Percentiles rank a stretch among this genome's conserved stretches.
These are phyloP conservation scores for Tyrannus savana DNA, from an alignment of 2,113 vertebrate species.

Conservation along the genomic window DNA sequence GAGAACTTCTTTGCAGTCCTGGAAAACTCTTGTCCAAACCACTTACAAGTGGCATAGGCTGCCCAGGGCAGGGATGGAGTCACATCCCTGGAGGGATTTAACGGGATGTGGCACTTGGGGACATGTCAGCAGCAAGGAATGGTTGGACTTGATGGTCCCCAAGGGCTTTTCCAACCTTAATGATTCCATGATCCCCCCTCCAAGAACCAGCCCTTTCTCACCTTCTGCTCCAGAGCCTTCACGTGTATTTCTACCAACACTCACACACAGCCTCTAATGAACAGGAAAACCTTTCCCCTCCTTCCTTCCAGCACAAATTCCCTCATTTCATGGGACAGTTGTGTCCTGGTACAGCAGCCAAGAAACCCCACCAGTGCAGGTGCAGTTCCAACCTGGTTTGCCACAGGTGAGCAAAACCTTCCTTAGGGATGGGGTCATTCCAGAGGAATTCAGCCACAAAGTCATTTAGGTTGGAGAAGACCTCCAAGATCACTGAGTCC, in stretches of 20 bases:
- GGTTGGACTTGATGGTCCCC: background rate
- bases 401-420: background rate
- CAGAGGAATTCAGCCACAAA: background rate
- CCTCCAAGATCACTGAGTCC: background rate
- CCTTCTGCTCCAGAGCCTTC: background rate
- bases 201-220: background rate
- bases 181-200: background rate
- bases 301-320: background rate
- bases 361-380: background rate
- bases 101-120: background rate
- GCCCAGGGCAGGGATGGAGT: background rate
- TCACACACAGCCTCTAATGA: rapidly evolving
- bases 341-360: rapidly evolving
- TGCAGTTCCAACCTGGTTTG: too few species aligned
- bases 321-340: background rate
- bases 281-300: background rate
- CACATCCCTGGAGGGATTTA: background rate
- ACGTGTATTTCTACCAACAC: rapidly evolving
- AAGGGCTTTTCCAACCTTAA: background rate
- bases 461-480: background rate
- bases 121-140: background rate
- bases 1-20: background rate
- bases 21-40: background rate
- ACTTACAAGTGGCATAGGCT: background rate
- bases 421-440: background rate